Percentiles rank a stretch among this genome's conserved stretches.
These are phyloP conservation scores for Atractosteus spatula DNA, from an alignment of 2,113 vertebrate genomes.

Conservation along the genomic window DNA sequence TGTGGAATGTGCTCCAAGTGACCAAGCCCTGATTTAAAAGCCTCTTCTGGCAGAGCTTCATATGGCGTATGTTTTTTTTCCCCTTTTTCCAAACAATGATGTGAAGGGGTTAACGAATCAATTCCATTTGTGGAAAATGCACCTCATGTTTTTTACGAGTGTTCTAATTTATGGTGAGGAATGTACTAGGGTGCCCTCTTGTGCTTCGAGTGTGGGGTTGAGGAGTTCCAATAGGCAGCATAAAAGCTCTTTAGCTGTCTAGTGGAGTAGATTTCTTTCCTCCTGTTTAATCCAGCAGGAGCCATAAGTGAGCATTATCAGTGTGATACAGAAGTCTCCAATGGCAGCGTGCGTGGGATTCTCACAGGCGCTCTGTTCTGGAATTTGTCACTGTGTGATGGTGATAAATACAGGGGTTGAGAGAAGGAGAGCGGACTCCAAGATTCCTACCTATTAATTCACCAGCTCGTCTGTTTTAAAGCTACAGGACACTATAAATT, in stretches of 20 bases:
- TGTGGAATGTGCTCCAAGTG: no score
- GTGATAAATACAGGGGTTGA: conserved; percentile 42
- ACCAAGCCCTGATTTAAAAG: no score
- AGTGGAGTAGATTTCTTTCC: conserved; percentile 65
- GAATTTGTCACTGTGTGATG: conserved; percentile 46
- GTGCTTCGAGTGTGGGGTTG: conserved; percentile 47
- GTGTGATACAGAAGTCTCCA: conserved; percentile 48
- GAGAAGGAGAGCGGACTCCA: conserved; percentile 14
- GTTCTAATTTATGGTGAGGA: conserved; percentile 59
- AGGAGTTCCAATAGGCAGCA: conserved; percentile 55
- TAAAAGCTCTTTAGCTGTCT: conserved; percentile 67
- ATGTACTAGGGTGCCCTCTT: conserved; percentile 50
- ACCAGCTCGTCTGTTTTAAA: conserved; percentile 32
- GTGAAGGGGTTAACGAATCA: conserved; percentile 25
- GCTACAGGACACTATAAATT: conserved; percentile 47
- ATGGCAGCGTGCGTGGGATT: background rate
- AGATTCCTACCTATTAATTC: conserved; percentile 45
- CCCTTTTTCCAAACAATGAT: background rate
- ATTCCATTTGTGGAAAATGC: conserved; percentile 25
- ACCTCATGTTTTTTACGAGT: conserved; percentile 43
- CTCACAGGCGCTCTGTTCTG: conserved; percentile 13
- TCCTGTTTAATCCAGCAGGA: conserved; percentile 58
- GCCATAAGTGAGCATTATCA: conserved; percentile 60
- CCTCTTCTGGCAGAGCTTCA: no score
- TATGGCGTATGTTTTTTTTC: background rate